These are phyloP conservation scores for Boloria euphrosyne DNA, from an alignment of 2,888 invertebrate genomes.

Conservation along the genomic window DNA sequence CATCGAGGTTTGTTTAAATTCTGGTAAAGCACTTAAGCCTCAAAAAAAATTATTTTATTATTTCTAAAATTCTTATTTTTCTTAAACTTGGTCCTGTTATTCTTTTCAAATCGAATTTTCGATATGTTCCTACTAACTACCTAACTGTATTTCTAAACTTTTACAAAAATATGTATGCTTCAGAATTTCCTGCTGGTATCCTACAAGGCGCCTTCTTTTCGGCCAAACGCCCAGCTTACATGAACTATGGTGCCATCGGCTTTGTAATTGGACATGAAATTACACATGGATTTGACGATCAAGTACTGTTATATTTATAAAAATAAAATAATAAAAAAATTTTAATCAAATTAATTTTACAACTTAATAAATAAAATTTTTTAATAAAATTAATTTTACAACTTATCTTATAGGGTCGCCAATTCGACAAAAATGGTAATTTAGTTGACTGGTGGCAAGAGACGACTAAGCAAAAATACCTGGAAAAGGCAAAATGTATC, in stretches of 20 bases:
- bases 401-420: conserved; percentile 84
- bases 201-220: conserved; percentile 96
- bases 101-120: too few species aligned
- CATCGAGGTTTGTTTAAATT: too few species aligned
- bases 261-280: conserved; percentile 96
- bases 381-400: not conserved
- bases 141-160: too few species aligned
- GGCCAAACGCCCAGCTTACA: conserved; percentile 92
- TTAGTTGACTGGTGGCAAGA: conserved; percentile 96
- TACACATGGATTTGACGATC: conserved; percentile 94
- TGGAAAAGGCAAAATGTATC: conserved; percentile 93
- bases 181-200: conserved; percentile 97
- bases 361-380: too few species aligned
- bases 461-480: conserved; percentile 90
- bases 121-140: too few species aligned
- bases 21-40: too few species aligned
- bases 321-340: not conserved
- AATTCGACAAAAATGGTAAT: conserved; percentile 96
- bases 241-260: conserved; percentile 96
- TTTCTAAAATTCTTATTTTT: too few species aligned
- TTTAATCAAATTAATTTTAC: not conserved
- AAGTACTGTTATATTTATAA: conserved; percentile 61
- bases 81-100: too few species aligned
- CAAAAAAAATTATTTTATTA: too few species aligned
- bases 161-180: too few species aligned